These are phyloP conservation scores for Sylvicola cinctus DNA, from an alignment of 2,888 invertebrate species.

Conservation along the genomic window DNA sequence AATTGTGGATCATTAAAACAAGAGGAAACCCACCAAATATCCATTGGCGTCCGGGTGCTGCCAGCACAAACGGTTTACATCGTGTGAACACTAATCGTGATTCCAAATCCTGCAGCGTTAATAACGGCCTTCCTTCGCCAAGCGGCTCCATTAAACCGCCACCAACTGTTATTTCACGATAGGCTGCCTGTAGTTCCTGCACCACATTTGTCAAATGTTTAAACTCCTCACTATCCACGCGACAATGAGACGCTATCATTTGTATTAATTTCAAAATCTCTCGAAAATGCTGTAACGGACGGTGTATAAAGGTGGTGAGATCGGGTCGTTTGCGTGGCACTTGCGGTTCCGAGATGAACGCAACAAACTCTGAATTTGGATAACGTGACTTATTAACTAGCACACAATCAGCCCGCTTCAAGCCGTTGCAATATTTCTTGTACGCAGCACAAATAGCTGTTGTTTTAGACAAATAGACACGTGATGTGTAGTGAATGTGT, in stretches of 20 bases:
- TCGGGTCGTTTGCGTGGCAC: slow-evolving; percentile 67
- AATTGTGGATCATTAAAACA: no score
- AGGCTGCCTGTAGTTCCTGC: slow-evolving; percentile 35
- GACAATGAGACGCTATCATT: slow-evolving; percentile 27
- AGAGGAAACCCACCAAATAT: no score
- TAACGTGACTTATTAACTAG: slow-evolving; percentile 52
- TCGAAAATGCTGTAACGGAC: slow-evolving; percentile 64
- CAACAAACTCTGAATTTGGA: slow-evolving; percentile 56
- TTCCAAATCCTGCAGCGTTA: slow-evolving; percentile 68
- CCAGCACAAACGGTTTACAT: slow-evolving; percentile 74
- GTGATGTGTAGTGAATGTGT: slow-evolving; percentile 41
- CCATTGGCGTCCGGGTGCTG: slow-evolving; percentile 70
- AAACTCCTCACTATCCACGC: slow-evolving; percentile 24
- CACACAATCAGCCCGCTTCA: slow-evolving; percentile 70
- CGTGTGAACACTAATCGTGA: slow-evolving; percentile 75
- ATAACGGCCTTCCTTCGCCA: slow-evolving; percentile 59
- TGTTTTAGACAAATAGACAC: slow-evolving; percentile 52
- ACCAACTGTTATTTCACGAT: slow-evolving; percentile 64
- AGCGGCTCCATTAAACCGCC: slow-evolving; percentile 72
- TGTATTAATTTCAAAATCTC: slow-evolving; percentile 38
- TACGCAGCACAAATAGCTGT: slow-evolving; percentile 56
- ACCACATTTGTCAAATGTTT: slow-evolving; percentile 24
- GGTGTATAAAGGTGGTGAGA: slow-evolving; percentile 64
- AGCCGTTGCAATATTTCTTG: slow-evolving; percentile 62
- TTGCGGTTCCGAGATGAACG: slow-evolving; percentile 59